Percentiles rank a stretch among this genome's conserved stretches.
Conservation (phyloP, 2,113 vertebrate genomes). For the Natator depressus region DNA sequence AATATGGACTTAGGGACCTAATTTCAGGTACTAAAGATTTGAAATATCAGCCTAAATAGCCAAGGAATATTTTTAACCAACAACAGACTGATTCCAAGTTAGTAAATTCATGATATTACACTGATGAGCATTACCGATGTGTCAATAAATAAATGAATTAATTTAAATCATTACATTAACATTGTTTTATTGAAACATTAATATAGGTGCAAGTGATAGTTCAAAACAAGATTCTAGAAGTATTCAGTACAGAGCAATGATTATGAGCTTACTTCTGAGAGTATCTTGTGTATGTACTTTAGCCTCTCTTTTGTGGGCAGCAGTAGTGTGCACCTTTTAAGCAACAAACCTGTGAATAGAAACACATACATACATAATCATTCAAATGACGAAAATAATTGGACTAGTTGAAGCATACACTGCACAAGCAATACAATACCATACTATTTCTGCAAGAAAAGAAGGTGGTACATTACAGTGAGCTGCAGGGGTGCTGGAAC, state of each 20-base stretch:
- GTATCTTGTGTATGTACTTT: constrained; percentile 82
- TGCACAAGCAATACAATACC: fast-evolving
- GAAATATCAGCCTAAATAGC: not conserved
- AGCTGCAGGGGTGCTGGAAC: too few relatives aligned
- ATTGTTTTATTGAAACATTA: fast-evolving
- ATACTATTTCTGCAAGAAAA: not conserved
- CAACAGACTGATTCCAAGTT: not conserved
- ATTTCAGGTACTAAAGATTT: not conserved
- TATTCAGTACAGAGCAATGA: not conserved
- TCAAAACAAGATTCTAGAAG: not conserved
- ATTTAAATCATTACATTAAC: not conserved
- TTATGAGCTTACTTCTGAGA: constrained; percentile 81
- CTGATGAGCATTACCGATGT: not conserved
- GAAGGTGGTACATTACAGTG: not conserved
- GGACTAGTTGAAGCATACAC: not conserved
- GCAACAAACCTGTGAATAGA: constrained; percentile 84
- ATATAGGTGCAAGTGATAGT: fast-evolving
- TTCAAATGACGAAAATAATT: not conserved
- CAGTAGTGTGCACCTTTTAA: constrained; percentile 91
- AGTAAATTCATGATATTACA: not conserved
- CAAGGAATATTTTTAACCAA: not conserved
- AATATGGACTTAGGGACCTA: not conserved
- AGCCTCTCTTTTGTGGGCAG: constrained; percentile 90
- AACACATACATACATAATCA: not conserved
- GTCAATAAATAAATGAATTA: not conserved